Conservation (phyloP, 2,113 vertebrate species). For the Perognathus longimembris region DNA sequence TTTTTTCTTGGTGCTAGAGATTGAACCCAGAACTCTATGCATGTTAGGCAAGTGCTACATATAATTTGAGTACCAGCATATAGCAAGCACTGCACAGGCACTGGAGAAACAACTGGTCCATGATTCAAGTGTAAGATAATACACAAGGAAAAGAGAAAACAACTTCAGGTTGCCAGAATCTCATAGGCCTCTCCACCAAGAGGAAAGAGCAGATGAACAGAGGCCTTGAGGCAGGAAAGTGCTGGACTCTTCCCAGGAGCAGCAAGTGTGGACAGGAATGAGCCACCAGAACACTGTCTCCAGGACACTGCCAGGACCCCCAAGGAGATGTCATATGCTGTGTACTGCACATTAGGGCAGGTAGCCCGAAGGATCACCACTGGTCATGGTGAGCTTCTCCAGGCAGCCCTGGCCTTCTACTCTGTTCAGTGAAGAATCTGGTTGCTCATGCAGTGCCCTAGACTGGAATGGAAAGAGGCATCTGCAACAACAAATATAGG, state of each 20-base stretch:
- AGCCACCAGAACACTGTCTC: not conserved
- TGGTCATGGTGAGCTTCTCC: not conserved
- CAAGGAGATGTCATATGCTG: not conserved
- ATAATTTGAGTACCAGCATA: too few relatives aligned
- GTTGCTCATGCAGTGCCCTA: not conserved
- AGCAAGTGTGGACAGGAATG: not conserved
- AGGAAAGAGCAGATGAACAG: not conserved
- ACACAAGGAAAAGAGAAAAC: not conserved
- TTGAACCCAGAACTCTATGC: too few relatives aligned
- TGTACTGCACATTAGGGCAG: not conserved
- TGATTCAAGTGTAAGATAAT: not conserved
- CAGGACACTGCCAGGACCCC: not conserved
- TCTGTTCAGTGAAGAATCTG: not conserved
- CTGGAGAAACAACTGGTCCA: not conserved
- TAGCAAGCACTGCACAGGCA: not conserved
- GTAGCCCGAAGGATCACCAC: rapidly evolving
- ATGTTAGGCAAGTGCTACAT: too few relatives aligned
- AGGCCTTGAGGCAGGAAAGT: not conserved
- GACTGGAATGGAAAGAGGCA: not conserved
- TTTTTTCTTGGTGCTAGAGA: not conserved
- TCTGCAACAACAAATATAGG: not conserved
- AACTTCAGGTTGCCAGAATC: not conserved
- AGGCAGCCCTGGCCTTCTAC: too few relatives aligned
- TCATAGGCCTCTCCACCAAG: not conserved
- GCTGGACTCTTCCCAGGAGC: not conserved